phyloP scores from a whole-genome alignment of 2,113 vertebrate species.

The Setophaga coronata region DNA sequence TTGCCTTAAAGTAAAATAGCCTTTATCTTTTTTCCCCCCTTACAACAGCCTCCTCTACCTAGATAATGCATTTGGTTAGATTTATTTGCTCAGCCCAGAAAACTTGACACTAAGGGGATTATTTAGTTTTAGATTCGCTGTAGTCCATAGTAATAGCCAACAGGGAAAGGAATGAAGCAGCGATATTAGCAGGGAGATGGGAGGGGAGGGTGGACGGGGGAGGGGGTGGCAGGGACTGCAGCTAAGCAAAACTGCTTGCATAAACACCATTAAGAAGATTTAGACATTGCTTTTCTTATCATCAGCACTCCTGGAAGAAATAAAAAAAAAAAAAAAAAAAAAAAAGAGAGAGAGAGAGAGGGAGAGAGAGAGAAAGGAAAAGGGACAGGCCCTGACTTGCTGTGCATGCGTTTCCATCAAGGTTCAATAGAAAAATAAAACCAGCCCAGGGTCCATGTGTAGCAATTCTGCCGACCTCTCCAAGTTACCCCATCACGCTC shows the following conservation, averaged over 20 bases:
- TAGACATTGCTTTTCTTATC: conserved; percentile 87
- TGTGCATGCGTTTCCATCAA: conserved; percentile 80
- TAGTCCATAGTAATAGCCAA: conserved; percentile 90
- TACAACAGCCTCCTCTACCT: conserved; percentile 84
- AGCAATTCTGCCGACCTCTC: conserved; percentile 59
- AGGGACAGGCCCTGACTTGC: conserved; percentile 79
- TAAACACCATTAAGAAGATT: conserved; percentile 91
- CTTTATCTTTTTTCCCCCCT: conserved; percentile 75
- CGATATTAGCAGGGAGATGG: conserved; percentile 81
- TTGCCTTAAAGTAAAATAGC: conserved; percentile 83
- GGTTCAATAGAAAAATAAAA: conserved; percentile 79
- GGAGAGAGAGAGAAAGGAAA: conserved; percentile 61
- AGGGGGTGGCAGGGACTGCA: conserved; percentile 76
- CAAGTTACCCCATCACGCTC: conserved; percentile 61
- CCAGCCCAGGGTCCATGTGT: conserved; percentile 55
- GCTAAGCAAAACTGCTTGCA: conserved; percentile 87
- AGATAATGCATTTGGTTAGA: conserved; percentile 92
- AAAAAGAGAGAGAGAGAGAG: background rate
- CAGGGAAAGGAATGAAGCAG: conserved; percentile 85
- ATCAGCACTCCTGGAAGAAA: conserved; percentile 85
- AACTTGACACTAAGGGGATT: conserved; percentile 97
- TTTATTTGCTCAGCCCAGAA: conserved; percentile 88
- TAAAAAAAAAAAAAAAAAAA: conserved; percentile 19
- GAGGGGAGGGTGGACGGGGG: conserved; percentile 68
- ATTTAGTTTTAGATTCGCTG: conserved; percentile 92